Evolutionary conservation across 2,888 invertebrate species (phyloP).

Genomic region (Chydorus sphaericus): DNA sequence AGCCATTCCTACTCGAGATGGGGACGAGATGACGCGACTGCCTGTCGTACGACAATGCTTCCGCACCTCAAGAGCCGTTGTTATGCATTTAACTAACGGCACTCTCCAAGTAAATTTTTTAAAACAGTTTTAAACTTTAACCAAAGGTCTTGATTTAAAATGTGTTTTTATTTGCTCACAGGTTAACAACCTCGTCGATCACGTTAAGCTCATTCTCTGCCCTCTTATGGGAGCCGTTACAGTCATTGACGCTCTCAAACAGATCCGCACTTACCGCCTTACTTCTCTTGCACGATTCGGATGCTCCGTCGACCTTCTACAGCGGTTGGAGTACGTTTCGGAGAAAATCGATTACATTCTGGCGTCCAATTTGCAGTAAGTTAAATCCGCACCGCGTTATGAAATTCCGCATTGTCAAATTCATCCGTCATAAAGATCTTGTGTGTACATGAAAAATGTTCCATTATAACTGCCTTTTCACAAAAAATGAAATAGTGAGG

Average conservation of each 20-base stretch:
- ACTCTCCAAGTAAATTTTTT: conserved; percentile 77
- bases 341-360: conserved; percentile 42
- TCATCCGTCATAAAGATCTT: too few relatives aligned
- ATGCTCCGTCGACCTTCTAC: conserved; percentile 61
- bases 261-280: conserved; percentile 83
- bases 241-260: conserved; percentile 81
- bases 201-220: conserved; percentile 94
- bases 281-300: conserved; percentile 68
- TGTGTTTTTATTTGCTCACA: conserved; percentile 31
- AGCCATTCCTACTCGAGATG: conserved; percentile 57
- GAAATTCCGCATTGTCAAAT: too few relatives aligned
- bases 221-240: conserved; percentile 96
- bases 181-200: conserved; percentile 90
- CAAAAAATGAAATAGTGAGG: too few relatives aligned
- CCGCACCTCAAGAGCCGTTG: conserved; percentile 84
- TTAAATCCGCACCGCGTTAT: background rate
- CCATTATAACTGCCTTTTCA: too few relatives aligned
- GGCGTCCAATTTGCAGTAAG: background rate
- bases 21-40: conserved; percentile 77
- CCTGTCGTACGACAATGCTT: conserved; percentile 96
- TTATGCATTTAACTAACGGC: conserved; percentile 95
- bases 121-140: too few relatives aligned
- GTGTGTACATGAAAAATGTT: too few relatives aligned
- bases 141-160: too few relatives aligned
- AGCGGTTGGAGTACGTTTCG: conserved; percentile 70